These are phyloP conservation scores for Macquaria ambigua DNA, from an alignment of 2,113 vertebrate genomes.

Conservation along the genomic window DNA sequence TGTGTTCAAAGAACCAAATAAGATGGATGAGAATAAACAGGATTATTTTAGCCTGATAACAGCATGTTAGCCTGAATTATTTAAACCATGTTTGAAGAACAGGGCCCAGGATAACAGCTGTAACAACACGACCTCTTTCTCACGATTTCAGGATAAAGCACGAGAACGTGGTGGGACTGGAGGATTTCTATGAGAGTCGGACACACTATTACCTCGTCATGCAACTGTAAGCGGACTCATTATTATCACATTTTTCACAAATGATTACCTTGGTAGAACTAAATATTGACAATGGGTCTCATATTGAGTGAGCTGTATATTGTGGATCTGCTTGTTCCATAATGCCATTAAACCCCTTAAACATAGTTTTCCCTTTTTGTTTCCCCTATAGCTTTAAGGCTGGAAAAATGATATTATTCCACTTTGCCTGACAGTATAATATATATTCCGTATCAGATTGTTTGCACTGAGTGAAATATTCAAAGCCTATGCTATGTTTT, in stretches of 20 bases:
- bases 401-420: neutral
- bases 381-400: neutral
- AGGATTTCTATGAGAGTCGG: constrained; percentile 94
- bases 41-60: neutral
- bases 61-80: neutral
- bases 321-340: neutral
- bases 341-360: neutral
- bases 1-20: neutral
- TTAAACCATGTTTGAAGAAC: neutral
- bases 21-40: neutral
- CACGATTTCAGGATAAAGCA: constrained; percentile 91
- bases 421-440: neutral
- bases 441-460: neutral
- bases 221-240: constrained; percentile 91
- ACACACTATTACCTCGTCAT: constrained; percentile 97
- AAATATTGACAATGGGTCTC: neutral
- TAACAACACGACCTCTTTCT: constrained; percentile 15
- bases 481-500: neutral
- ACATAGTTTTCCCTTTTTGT: neutral
- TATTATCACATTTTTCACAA: neutral
- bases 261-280: neutral
- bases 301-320: neutral
- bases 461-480: neutral
- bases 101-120: neutral
- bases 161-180: constrained; percentile 93